A percentile compares a stretch with the other conserved stretches of the same genome.
These are phyloP conservation scores for Pseudachorutes palmiensis DNA, from an alignment of 1,140 invertebrate species.

Conservation along the genomic window DNA sequence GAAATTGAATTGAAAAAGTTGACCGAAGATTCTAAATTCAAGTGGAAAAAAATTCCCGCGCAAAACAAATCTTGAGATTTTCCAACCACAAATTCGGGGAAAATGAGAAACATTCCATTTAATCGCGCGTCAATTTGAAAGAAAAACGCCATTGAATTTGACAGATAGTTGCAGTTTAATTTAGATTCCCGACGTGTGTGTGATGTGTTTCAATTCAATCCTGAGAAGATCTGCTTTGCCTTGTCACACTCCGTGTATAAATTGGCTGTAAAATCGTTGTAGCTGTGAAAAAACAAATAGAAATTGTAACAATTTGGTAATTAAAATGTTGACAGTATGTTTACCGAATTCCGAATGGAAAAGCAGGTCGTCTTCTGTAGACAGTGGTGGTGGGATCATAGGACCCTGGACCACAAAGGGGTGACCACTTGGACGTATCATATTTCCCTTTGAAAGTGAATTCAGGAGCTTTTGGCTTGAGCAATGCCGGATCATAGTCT, in stretches of 20 bases:
- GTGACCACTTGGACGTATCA: not conserved
- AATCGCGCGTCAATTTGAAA: too few relatives aligned
- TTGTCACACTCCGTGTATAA: not conserved
- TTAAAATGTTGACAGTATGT: not conserved
- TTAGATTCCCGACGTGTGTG: not conserved
- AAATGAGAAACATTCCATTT: too few relatives aligned
- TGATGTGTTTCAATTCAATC: not conserved
- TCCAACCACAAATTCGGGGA: too few relatives aligned
- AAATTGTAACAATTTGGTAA: not conserved
- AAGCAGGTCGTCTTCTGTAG: not conserved
- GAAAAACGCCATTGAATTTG: too few relatives aligned
- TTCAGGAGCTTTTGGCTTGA: slow-evolving; percentile 7
- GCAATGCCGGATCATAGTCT: not conserved
- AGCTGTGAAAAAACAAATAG: not conserved
- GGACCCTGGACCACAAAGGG: not conserved
- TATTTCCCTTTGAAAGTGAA: not conserved
- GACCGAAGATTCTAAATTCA: too few relatives aligned
- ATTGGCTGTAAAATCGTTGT: not conserved
- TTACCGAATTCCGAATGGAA: not conserved
- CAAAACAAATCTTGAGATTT: too few relatives aligned
- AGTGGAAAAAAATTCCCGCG: too few relatives aligned
- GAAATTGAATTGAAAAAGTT: too few relatives aligned
- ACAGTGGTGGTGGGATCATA: not conserved
- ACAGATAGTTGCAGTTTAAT: not conserved
- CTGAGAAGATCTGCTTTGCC: not conserved